Evolutionary conservation across 2,888 invertebrate species (phyloP).

Genomic region (Chrysopilus asiliformis): DNA sequence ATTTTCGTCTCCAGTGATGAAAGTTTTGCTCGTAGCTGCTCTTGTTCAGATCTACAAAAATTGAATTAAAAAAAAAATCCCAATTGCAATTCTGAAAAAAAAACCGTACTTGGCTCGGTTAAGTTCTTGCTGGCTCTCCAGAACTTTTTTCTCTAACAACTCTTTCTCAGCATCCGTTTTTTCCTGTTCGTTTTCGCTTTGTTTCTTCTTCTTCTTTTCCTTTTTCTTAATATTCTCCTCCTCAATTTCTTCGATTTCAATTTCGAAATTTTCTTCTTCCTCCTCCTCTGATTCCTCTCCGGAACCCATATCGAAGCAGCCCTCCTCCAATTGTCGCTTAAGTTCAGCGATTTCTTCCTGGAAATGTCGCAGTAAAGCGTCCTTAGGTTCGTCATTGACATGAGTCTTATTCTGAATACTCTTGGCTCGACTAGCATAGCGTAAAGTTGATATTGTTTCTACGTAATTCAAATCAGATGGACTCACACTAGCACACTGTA

Average conservation of each 20-base stretch:
- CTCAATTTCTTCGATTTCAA: slow-evolving; percentile 37
- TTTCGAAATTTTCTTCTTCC: slow-evolving; percentile 34
- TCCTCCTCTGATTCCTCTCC: slow-evolving; percentile 40
- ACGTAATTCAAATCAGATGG: slow-evolving; percentile 94
- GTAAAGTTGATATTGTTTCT: slow-evolving; percentile 89
- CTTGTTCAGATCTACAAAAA: slow-evolving; percentile 49
- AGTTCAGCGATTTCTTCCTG: slow-evolving; percentile 93
- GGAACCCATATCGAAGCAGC: slow-evolving; percentile 30
- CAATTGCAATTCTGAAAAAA: slow-evolving; percentile 1
- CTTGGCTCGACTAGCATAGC: slow-evolving; percentile 96
- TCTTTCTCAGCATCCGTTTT: slow-evolving; percentile 47
- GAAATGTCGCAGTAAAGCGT: slow-evolving; percentile 87
- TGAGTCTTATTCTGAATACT: slow-evolving; percentile 92
- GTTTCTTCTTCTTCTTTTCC: slow-evolving; percentile 35
- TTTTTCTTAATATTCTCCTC: slow-evolving; percentile 44
- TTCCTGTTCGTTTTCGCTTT: slow-evolving; percentile 26
- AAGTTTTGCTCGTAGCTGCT: slow-evolving; percentile 70
- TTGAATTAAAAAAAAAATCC: not conserved
- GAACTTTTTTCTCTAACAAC: slow-evolving; percentile 48
- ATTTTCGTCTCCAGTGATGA: slow-evolving; percentile 88
- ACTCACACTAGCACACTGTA: slow-evolving; percentile 89
- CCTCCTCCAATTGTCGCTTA: slow-evolving; percentile 69
- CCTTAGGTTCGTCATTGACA: slow-evolving; percentile 95
- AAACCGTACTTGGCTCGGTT: slow-evolving; percentile 52
- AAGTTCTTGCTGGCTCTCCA: slow-evolving; percentile 59